phyloP scores from a whole-genome alignment of 92 coral and sea anemone species.

The Phenganax subtilis region DNA sequence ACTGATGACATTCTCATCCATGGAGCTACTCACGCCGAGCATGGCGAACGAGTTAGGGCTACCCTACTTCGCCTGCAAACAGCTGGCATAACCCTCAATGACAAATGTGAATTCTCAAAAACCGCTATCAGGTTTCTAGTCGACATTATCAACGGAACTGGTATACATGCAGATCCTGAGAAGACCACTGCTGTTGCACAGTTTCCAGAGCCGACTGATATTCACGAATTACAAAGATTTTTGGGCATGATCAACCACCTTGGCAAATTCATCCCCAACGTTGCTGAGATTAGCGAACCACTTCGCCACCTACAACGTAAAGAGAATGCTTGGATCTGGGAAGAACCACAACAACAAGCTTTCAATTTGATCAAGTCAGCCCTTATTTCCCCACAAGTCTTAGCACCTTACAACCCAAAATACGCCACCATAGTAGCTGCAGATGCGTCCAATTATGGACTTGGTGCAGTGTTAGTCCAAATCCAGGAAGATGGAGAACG shows the following conservation, averaged over 20 bases:
- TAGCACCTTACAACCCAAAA: slow-evolving; percentile 42
- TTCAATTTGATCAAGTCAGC: slow-evolving; percentile 33
- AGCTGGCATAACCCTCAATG: slow-evolving; percentile 56
- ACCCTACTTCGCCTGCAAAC: slow-evolving; percentile 39
- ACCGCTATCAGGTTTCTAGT: slow-evolving; percentile 53
- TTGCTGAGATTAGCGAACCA: slow-evolving; percentile 42
- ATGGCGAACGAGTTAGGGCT: slow-evolving; percentile 48
- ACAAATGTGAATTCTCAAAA: slow-evolving; percentile 51
- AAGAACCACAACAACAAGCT: slow-evolving; percentile 39
- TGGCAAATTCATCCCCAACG: slow-evolving; percentile 48
- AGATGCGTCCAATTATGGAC: slow-evolving; percentile 53
- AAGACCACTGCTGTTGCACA: slow-evolving; percentile 51
- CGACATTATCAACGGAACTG: slow-evolving; percentile 44
- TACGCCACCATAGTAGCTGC: slow-evolving; percentile 52
- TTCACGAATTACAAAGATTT: slow-evolving; percentile 47
- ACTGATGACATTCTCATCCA: slow-evolving; percentile 59
- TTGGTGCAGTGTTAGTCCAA: slow-evolving; percentile 56
- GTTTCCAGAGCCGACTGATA: not conserved
- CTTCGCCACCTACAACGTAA: slow-evolving; percentile 36
- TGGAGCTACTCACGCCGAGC: slow-evolving; percentile 47
- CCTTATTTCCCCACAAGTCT: slow-evolving; percentile 27
- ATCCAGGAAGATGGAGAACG: slow-evolving; percentile 51
- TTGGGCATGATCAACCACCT: slow-evolving; percentile 64
- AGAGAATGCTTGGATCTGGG: slow-evolving; percentile 40
- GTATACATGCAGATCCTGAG: slow-evolving; percentile 52